Evolutionary conservation across 2,113 vertebrate genomes (phyloP), one percentile per base, ranked within the genome.

Genomic region (Crotalus helleri): DNA sequence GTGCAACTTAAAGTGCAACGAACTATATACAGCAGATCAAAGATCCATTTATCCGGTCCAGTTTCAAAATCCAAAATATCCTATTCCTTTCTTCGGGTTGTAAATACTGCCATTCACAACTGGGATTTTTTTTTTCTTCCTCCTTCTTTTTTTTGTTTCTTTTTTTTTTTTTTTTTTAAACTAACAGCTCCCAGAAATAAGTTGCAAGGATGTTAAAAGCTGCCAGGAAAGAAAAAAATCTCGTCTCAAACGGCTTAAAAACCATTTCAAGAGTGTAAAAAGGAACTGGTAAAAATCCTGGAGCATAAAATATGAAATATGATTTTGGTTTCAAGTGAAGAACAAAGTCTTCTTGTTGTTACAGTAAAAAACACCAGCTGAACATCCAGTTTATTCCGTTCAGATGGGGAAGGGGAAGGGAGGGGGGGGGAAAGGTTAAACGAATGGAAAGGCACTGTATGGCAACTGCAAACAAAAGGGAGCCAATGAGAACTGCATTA

Each of bases 1-100:
- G 99, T 99, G 99, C 98, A 99, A 99, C 99, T 98, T 99, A 99
- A 99, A 99, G 99, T 99, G 99, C 98, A 98, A 98, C 98, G 98
- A 99, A 99, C 98, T 99, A 98, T 98, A 97, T 98, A 99, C 98
- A 98, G 97, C 97, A 98, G 98, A 97, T 98, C 97, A 95, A 97
- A 98, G 95, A 95, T 97, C 97, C 74, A 1, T 97, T 97, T 96
- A 97, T 98, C 98, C 95, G 95, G 92, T 98, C 97, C 96, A 97
- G 98, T 98, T 98, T 98, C 97, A 97, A 98, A 92, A 98, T 96
- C 98, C 98, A 97, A 97, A 98, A 96, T 81, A 97, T 96, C 95
- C 95, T 91, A 93, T 97, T 97, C 97, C 98, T 95, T 95, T 96
- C 98, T 95, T 96, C 3, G 97, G 88, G 96, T 98, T 97, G 97